Percentiles rank a stretch among this genome's conserved stretches.
Evolutionary conservation across 2,888 invertebrate genomes (phyloP).

Genomic region (Cistogaster globosa): DNA sequence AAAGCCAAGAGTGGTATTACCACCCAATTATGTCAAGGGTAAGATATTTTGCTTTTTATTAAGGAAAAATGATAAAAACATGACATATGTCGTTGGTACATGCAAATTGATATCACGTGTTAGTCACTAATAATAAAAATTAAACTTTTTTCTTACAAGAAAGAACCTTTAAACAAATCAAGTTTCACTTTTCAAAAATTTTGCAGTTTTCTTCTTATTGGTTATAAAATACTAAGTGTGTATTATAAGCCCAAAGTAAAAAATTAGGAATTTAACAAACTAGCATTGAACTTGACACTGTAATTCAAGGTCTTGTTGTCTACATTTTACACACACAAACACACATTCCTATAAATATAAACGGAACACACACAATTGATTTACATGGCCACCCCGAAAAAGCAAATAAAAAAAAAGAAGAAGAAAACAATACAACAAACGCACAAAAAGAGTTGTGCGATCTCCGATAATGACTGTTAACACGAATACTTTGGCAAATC

Average conservation of each 20-base stretch:
- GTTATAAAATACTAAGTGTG: conserved; percentile 40
- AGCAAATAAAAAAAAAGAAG: background rate
- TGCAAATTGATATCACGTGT: background rate
- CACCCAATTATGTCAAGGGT: conserved; percentile 91
- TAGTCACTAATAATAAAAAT: too few species aligned
- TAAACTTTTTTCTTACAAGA: background rate
- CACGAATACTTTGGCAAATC: conserved; percentile 65
- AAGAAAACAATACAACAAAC: conserved; percentile 11
- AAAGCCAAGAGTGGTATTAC: conserved; percentile 87
- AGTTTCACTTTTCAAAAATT: conserved; percentile 17
- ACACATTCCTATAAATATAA: conserved; percentile 3
- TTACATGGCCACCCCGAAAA: conserved; percentile 45
- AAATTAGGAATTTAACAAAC: conserved; percentile 44
- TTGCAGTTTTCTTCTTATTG: conserved; percentile 14
- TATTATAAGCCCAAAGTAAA: conserved; percentile 17
- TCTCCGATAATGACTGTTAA: conserved; percentile 70
- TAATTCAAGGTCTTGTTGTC: conserved; percentile 55
- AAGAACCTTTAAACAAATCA: background rate
- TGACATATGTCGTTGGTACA: background rate
- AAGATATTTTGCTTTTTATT: conserved; percentile 73
- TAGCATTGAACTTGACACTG: conserved; percentile 66
- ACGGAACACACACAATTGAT: conserved; percentile 16
- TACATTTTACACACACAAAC: conserved; percentile 24
- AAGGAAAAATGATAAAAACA: conserved; percentile 16
- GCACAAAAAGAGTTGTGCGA: conserved; percentile 56